A percentile compares a stretch with the other conserved stretches of the same genome.
phyloP scores from a whole-genome alignment of 2,113 vertebrate genomes.

The Xerus inauris region DNA sequence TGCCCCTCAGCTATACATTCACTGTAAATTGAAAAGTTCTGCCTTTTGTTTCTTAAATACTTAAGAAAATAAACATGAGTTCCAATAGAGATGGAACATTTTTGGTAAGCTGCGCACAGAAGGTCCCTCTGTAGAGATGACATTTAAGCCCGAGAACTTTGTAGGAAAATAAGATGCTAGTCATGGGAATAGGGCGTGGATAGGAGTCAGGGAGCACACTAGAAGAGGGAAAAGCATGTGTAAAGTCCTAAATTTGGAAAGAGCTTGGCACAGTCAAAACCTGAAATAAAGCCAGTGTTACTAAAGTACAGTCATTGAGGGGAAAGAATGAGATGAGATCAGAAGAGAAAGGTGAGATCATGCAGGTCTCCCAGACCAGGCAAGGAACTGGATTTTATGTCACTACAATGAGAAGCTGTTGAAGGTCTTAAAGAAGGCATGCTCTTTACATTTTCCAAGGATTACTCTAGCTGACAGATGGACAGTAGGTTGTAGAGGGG shows the following conservation, averaged over 20 bases:
- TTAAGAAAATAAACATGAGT: background rate
- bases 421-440: background rate
- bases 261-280: background rate
- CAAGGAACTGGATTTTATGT: background rate
- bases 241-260: constrained; percentile 67
- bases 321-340: background rate
- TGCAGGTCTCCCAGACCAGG: background rate
- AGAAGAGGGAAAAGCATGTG: constrained; percentile 29
- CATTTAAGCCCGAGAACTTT: constrained; percentile 6
- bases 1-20: background rate
- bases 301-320: background rate
- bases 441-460: background rate
- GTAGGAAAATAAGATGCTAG: constrained; percentile 46
- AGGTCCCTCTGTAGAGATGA: background rate
- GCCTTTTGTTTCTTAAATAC: background rate
- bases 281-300: background rate
- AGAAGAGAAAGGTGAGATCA: background rate
- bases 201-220: background rate
- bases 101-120: background rate
- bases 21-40: background rate
- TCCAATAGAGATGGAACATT: background rate
- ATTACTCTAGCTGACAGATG: background rate
- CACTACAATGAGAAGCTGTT: background rate
- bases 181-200: constrained; percentile 10
- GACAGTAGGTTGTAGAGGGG: background rate